Evolutionary conservation across 2,113 vertebrate species (phyloP).

Genomic region (Cynopterus brachyotis): DNA sequence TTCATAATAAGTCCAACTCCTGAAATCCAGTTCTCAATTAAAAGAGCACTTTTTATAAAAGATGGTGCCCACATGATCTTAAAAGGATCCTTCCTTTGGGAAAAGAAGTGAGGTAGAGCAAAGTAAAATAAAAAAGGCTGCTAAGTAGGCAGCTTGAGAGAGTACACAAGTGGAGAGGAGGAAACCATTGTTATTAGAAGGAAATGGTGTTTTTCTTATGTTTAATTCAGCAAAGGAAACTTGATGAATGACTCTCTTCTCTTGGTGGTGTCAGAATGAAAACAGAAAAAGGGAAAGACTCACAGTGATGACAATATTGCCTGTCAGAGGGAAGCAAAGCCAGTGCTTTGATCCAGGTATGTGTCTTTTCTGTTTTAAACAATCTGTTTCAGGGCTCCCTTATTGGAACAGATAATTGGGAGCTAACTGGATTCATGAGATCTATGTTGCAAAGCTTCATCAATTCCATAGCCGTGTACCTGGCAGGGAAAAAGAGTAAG

Average conservation of each 20-base stretch:
- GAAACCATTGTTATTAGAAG: neutral
- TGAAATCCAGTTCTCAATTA: neutral
- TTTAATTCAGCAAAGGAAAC: neutral
- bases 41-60: neutral
- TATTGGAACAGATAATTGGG: neutral
- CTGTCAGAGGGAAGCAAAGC: neutral
- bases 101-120: neutral
- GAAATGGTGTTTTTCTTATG: neutral
- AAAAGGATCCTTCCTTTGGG: neutral
- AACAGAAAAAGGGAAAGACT: neutral
- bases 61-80: neutral
- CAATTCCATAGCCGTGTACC: neutral
- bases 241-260: neutral
- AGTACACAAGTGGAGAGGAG: neutral
- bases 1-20: neutral
- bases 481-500: neutral
- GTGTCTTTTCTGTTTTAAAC: neutral
- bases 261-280: neutral
- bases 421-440: neutral
- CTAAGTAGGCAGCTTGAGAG: neutral
- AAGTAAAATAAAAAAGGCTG: neutral
- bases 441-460: neutral
- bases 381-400: neutral
- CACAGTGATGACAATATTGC: neutral
- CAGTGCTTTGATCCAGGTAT: neutral